Base-by-base conservation (phyloP, 2,113 vertebrate species). In the Tetraodon nigroviridis region DNA sequence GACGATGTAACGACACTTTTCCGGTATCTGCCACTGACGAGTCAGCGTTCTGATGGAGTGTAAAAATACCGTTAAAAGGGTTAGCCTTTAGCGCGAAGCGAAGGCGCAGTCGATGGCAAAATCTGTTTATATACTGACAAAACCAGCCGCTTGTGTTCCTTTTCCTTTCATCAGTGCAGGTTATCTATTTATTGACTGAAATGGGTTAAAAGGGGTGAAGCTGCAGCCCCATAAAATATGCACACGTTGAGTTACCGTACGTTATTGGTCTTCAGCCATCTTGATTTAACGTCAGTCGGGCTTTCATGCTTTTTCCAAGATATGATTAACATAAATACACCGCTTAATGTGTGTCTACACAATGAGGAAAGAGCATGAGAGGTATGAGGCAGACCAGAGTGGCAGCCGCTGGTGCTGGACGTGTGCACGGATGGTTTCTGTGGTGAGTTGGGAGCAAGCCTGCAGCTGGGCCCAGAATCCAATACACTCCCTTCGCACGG, bases 131-230 rank as follows among this genome's bases (percentile, higher is more conserved):
- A 24, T 24, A 24, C 22, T 24, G 8, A 7, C 29, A 32, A 32
- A 7, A 32, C 8, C 29, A 32, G 29, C 8, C 8, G 8, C 8
- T 32, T 32, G 8, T 32, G 29, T 32, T 32, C 29, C 29, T 32
- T 15, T 45, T 45, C 42, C 42, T 15, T 45, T 45, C 8, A 32
- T 32, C 29, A 20, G 17, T 61, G 19, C 11, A 6, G 21, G 27
- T 55, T n/a, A 18, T 50, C 13, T 50, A 24, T 57, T 64, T 11
- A 4, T 4, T 0, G 18, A 40, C 17, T 15, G 12, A 8, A 15
- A 37, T 0, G 46, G 44, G 49, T 67, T 68, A 65, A 72, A 61
- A 55, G 42, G 49, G 71, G 67, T 71, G 58, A 68, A 71, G n/a
- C 46, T 57, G 44, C 3, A 12, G 45, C 41, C 47, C 63, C 51